Percentiles rank a stretch among this genome's conserved stretches.
Conservation (phyloP, 2,888 invertebrate species). For the Punctoribates punctum region DNA sequence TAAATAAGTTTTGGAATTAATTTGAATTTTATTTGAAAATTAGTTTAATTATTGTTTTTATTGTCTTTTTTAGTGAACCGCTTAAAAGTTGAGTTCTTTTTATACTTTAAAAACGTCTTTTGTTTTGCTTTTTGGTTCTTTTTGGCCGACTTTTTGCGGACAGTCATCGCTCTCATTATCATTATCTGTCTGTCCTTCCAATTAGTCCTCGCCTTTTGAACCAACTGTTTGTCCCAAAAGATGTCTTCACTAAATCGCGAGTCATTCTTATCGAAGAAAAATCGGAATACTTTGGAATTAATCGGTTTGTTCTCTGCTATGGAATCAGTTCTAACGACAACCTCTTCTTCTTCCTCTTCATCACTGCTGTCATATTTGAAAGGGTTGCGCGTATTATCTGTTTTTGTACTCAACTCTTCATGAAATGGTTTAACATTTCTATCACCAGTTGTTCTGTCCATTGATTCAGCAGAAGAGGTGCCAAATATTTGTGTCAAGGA, state of each 20-base stretch:
- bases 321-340: not conserved
- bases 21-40: too few species aligned
- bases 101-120: not conserved
- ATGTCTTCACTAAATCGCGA: slow-evolving; percentile 20
- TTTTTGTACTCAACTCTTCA: slow-evolving; percentile 17
- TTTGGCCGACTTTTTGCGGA: slow-evolving; percentile 13
- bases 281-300: not conserved
- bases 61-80: not conserved
- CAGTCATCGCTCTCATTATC: slow-evolving; percentile 14
- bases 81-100: not conserved
- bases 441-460: not conserved
- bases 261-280: slow-evolving; percentile 35
- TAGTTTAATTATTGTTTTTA: too few species aligned
- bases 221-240: slow-evolving; percentile 16
- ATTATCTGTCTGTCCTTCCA: slow-evolving; percentile 23
- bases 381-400: slow-evolving; percentile 7
- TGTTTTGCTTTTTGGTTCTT: slow-evolving; percentile 21
- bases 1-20: too few species aligned
- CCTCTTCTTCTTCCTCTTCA: slow-evolving; percentile 19
- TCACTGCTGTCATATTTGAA: slow-evolving; percentile 34
- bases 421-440: not conserved
- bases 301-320: not conserved
- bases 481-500: slow-evolving; percentile 32
- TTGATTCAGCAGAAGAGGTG: not conserved
- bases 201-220: slow-evolving; percentile 12